A percentile compares a stretch with the other conserved stretches of the same genome.
These are phyloP conservation scores for Saguinus midas DNA, from an alignment of 2,113 vertebrate genomes.

Conservation along the genomic window DNA sequence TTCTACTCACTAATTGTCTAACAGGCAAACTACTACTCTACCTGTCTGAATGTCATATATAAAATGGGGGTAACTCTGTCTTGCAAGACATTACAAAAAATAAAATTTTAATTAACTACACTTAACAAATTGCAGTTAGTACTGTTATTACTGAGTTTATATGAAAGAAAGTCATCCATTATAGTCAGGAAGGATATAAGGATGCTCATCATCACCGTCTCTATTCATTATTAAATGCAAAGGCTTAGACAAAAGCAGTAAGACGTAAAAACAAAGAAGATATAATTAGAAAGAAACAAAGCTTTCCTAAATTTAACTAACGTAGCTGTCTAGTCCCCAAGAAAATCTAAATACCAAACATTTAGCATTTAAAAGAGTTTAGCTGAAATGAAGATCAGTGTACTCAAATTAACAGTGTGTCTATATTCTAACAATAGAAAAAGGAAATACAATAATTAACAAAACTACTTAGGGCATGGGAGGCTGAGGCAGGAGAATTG, in stretches of 20 bases:
- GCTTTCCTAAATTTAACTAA: not conserved
- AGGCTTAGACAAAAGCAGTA: not conserved
- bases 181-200: not conserved
- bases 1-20: not conserved
- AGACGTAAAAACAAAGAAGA: not conserved
- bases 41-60: not conserved
- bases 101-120: no score
- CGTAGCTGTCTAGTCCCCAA: not conserved
- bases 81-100: not conserved
- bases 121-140: not conserved
- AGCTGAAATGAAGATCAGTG: not conserved
- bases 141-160: not conserved
- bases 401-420: not conserved
- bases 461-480: not conserved
- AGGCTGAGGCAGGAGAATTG: not conserved
- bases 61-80: not conserved
- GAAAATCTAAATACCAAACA: not conserved
- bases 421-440: not conserved
- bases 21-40: not conserved
- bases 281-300: not conserved
- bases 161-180: not conserved
- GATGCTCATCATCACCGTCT: not conserved
- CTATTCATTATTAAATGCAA: not conserved
- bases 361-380: not conserved
- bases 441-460: not conserved